These are phyloP conservation scores for Pseudomyrmex cubaensis DNA, from an alignment of 1,140 invertebrate genomes.

Conservation along the genomic window DNA sequence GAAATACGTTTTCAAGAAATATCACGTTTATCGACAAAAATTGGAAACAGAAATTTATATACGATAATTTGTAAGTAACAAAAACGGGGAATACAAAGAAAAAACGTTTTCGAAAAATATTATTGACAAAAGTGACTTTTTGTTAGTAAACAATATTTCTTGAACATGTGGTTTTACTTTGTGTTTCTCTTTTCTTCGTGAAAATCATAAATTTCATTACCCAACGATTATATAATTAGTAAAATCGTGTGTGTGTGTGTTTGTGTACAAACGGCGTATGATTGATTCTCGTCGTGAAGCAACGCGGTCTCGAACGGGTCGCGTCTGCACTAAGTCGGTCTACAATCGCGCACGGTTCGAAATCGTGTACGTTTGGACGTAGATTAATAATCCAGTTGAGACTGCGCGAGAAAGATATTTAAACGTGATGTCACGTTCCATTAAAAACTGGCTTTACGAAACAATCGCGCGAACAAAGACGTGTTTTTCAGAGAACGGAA, in stretches of 20 bases:
- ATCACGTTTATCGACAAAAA: too few relatives aligned
- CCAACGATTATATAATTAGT: conserved; percentile 39
- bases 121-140: background rate
- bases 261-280: conserved; percentile 16
- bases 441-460: conserved; percentile 40
- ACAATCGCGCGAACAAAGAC: conserved; percentile 31
- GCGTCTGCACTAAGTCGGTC: conserved; percentile 24
- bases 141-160: background rate
- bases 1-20: background rate
- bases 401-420: conserved; percentile 47
- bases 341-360: conserved; percentile 53
- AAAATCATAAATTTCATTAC: conserved; percentile 25
- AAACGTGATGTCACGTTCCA: conserved; percentile 24
- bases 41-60: too few relatives aligned
- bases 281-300: conserved; percentile 54
- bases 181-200: background rate
- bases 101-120: too few relatives aligned
- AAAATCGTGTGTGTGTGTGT: conserved; percentile 11
- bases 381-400: conserved; percentile 56
- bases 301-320: conserved; percentile 44
- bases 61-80: too few relatives aligned
- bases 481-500: background rate
- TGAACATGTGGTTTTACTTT: background rate
- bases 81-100: too few relatives aligned
- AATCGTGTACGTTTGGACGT: conserved; percentile 35